phyloP scores from a whole-genome alignment of 2,797 vertebrate genomes.

The Crocodylus rhombifer region DNA sequence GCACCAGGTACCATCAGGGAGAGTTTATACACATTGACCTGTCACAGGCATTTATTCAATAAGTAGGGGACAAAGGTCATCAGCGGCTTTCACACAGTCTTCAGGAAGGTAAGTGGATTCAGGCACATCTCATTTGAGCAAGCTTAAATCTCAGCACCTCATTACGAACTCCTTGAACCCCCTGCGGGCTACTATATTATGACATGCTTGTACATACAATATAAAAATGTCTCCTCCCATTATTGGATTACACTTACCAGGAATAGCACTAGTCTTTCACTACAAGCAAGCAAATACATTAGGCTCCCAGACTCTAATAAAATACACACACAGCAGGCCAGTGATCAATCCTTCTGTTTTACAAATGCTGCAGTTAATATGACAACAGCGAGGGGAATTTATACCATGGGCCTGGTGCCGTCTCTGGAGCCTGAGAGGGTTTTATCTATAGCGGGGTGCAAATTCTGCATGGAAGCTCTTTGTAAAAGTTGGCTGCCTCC shows the following conservation, averaged over 20 bases:
- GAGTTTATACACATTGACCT: too few relatives aligned
- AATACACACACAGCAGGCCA: not conserved
- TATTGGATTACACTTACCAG: not conserved
- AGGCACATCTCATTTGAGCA: not conserved
- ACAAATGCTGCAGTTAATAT: too few relatives aligned
- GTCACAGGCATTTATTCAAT: not conserved
- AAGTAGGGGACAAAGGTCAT: not conserved
- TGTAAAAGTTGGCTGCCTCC: too few relatives aligned
- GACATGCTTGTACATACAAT: not conserved
- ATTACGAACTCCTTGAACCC: not conserved
- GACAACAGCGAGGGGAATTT: too few relatives aligned
- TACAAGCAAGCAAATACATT: not conserved
- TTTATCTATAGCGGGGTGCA: too few relatives aligned
- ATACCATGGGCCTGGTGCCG: too few relatives aligned
- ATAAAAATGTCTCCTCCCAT: not conserved
- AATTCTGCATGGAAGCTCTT: too few relatives aligned
- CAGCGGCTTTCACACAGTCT: not conserved
- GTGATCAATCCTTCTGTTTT: not conserved
- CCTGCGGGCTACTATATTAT: not conserved
- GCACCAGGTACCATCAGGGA: not conserved
- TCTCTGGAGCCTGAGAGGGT: too few relatives aligned
- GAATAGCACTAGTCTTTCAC: not conserved
- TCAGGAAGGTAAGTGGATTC: not conserved
- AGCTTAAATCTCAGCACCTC: not conserved
- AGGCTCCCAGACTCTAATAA: not conserved